These are phyloP conservation scores for Hippocampus abdominalis DNA, from an alignment of 2,113 vertebrate genomes.

Conservation along the genomic window DNA sequence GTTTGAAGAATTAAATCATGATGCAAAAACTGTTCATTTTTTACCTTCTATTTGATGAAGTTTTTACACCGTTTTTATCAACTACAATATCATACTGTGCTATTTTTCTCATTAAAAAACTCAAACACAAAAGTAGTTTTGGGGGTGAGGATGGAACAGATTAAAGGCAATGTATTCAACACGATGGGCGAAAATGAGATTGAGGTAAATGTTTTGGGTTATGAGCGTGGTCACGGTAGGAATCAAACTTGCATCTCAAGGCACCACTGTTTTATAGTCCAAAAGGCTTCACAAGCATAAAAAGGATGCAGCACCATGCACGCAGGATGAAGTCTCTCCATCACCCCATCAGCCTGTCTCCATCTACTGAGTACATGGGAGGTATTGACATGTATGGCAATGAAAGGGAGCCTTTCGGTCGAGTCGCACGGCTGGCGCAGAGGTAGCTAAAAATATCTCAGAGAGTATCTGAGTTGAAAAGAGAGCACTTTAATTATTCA, in stretches of 20 bases:
- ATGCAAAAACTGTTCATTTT: too few species aligned
- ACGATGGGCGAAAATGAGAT: not conserved
- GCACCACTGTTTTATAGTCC: not conserved
- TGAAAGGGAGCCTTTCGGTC: conserved; percentile 33
- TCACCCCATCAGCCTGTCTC: conserved; percentile 7
- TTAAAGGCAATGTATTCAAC: too few species aligned
- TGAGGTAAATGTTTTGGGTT: not conserved
- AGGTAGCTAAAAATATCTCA: conserved; percentile 71
- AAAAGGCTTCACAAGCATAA: not conserved
- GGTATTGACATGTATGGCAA: conserved; percentile 24
- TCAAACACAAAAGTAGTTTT: too few species aligned
- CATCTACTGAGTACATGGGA: conserved; percentile 8
- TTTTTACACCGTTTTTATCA: too few species aligned
- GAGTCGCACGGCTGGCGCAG: conserved; percentile 27
- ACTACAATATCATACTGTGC: too few species aligned
- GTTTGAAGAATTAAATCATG: too few species aligned
- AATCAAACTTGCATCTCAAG: not conserved
- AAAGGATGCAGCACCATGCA: not conserved
- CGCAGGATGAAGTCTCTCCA: conserved; percentile 7
- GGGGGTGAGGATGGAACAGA: too few species aligned
- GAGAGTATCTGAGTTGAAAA: conserved; percentile 53
- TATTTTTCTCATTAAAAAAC: too few species aligned
- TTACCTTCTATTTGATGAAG: too few species aligned
- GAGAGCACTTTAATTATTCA: conserved; percentile 73
- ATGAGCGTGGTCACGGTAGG: not conserved